Evolutionary conservation across 2,113 vertebrate species (phyloP), one percentile per base, ranked within the genome.

Genomic region (Aplodontia rufa): DNA sequence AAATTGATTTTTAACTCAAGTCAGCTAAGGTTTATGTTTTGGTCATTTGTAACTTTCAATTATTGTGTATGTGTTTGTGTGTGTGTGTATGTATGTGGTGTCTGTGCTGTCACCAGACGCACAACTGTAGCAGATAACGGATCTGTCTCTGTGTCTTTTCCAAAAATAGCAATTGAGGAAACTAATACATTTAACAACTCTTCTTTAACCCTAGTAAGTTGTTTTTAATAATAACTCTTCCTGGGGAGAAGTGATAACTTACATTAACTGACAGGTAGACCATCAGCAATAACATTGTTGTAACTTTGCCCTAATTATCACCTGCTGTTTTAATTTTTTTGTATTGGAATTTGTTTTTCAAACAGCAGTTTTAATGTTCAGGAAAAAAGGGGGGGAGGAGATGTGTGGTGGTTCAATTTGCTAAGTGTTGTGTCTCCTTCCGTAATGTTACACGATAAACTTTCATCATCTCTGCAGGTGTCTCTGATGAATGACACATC

Each of bases 1-100:
- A 98, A 97, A 98, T 98, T 98, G 98, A 98, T 98, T 98, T 98
- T 98, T 98, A 98, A 97, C 71, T 88, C 93, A 90, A 98, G 95
- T 97, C 96, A 98, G 94, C 84, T 96, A 93, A 96, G 96, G 97
- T 98, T 98, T 98, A 97, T 96, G 90, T 98, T 97, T 97, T 97
- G 93, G 90, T 96, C 91, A 7, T 98, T 98, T 97, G 88, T 97
- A 97, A 96, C 88, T 96, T 97, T 94, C 80, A 71, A 26, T 97
- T 97, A 90, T 90, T 84, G 55, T 75, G 69, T 71, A 37, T 86
- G 76, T 72, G 37, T 11, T 14, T 60, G 55, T 55, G 55, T 93
- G 55, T 91, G 72, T 81, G 58, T 90, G 82, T 72, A 49, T 32
- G 64, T n/a, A n/a, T n/a, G n/a, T n/a, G n/a, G n/a, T 45, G 40